Evolutionary conservation across 2,888 invertebrate species (phyloP).

Genomic region (Dexiosoma caninum): DNA sequence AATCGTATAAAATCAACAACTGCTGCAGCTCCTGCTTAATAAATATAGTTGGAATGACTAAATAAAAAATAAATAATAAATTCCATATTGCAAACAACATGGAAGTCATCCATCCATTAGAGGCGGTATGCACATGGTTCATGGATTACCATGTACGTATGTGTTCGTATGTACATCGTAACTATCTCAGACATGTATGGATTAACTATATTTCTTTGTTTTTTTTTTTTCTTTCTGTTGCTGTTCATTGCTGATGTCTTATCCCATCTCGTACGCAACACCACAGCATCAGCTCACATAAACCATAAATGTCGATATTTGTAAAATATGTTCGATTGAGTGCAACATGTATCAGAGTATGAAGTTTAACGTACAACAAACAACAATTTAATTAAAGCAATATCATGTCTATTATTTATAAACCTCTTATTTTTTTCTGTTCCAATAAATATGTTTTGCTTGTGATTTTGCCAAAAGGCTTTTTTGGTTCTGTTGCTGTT

Average conservation of each 20-base stretch:
- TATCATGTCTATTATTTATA: conserved; percentile 59
- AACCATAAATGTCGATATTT: conserved; percentile 53
- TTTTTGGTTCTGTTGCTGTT: conserved; percentile 1
- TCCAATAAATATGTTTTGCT: background rate
- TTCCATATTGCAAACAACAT: conserved; percentile 15
- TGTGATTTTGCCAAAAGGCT: conserved; percentile 39
- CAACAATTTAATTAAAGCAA: conserved; percentile 59
- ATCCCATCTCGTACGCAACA: conserved; percentile 43
- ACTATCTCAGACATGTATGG: conserved; percentile 5
- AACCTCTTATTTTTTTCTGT: conserved; percentile 7
- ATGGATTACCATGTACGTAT: too few relatives aligned
- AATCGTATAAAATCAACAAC: background rate
- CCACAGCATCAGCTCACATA: conserved; percentile 39
- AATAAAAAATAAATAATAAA: conserved; percentile 42
- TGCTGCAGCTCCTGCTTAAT: background rate
- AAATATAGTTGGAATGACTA: conserved; percentile 6
- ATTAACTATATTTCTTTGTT: conserved; percentile 8
- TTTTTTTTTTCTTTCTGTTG: background rate
- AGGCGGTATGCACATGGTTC: background rate
- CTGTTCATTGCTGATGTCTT: background rate
- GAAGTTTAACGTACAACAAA: conserved; percentile 45
- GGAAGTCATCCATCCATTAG: conserved; percentile 29
- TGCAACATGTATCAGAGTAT: conserved; percentile 28
- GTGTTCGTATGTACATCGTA: background rate
- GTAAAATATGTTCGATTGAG: conserved; percentile 20